Evolutionary conservation across 2,113 vertebrate genomes (phyloP).

Genomic region (Seriola quinqueradiata): DNA sequence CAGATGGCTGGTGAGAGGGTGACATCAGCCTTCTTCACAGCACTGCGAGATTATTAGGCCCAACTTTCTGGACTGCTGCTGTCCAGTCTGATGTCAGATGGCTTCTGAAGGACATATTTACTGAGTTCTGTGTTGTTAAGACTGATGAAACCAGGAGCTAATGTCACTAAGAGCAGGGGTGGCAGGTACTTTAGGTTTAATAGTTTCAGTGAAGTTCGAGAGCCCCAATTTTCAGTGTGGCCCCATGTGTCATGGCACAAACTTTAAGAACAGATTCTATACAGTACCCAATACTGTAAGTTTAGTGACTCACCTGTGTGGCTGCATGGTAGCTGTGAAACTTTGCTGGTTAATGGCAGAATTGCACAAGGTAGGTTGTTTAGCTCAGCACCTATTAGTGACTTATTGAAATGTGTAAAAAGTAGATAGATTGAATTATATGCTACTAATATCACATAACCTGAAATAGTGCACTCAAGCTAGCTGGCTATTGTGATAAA

Average conservation of each 20-base stretch:
- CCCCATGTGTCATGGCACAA: background rate
- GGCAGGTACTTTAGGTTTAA: background rate
- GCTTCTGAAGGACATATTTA: background rate
- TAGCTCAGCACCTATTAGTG: no score
- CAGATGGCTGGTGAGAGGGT: slow-evolving; percentile 73
- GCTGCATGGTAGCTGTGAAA: no score
- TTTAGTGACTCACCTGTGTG: no score
- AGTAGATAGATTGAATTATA: no score
- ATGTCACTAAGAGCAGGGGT: background rate
- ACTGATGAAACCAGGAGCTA: background rate
- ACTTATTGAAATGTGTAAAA: no score
- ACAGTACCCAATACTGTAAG: no score
- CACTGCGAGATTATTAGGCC: slow-evolving; percentile 18
- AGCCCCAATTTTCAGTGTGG: background rate
- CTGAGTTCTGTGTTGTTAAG: slow-evolving; percentile 3
- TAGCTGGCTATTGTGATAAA: no score
- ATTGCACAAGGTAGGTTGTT: no score
- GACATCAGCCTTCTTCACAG: slow-evolving; percentile 48
- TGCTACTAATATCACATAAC: no score
- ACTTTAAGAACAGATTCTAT: background rate
- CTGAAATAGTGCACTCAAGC: no score
- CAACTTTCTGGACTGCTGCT: slow-evolving; percentile 44
- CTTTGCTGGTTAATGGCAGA: no score
- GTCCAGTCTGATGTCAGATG: slow-evolving; percentile 18
- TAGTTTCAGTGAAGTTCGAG: background rate